A percentile compares a stretch with the other conserved stretches of the same genome.
phyloP scores from a whole-genome alignment of 2,113 vertebrate genomes.

The Zeus faber region DNA sequence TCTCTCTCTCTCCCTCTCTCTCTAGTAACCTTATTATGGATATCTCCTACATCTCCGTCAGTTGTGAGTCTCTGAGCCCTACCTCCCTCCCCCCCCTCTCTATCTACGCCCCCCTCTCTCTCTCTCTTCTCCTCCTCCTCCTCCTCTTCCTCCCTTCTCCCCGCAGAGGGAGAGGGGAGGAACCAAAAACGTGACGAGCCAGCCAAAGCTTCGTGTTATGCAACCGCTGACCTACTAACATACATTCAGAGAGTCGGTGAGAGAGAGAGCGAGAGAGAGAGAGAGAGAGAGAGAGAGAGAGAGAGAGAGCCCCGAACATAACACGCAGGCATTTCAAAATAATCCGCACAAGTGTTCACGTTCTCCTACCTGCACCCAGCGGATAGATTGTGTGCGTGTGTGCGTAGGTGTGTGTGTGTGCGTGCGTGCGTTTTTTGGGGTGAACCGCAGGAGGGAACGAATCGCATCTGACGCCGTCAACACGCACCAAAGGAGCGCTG shows the following conservation, averaged over 20 bases:
- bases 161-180: slow-evolving; percentile 45
- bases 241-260: slow-evolving; percentile 70
- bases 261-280: slow-evolving; percentile 48
- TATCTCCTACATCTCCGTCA: slow-evolving; percentile 43
- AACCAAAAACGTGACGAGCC: slow-evolving; percentile 79
- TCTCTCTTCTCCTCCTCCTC: slow-evolving; percentile 9
- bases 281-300: slow-evolving; percentile 46
- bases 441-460: too few relatives aligned
- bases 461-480: too few relatives aligned
- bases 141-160: slow-evolving; percentile 22
- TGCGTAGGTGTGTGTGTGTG: too few relatives aligned
- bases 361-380: slow-evolving; percentile 40
- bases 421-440: too few relatives aligned
- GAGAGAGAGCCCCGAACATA: slow-evolving; percentile 58
- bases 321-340: slow-evolving; percentile 62
- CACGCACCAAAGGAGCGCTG: too few relatives aligned
- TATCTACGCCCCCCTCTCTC: slow-evolving; percentile 37
- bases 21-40: slow-evolving; percentile 49
- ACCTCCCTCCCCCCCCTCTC: slow-evolving; percentile 20
- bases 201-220: slow-evolving; percentile 79
- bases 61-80: slow-evolving; percentile 47
- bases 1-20: slow-evolving; percentile 18
- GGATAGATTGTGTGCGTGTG: too few relatives aligned
- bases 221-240: slow-evolving; percentile 85
- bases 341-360: slow-evolving; percentile 50